These are phyloP conservation scores for Brienomyrus longianalis DNA, from an alignment of 2,113 vertebrate species.

Conservation along the genomic window DNA sequence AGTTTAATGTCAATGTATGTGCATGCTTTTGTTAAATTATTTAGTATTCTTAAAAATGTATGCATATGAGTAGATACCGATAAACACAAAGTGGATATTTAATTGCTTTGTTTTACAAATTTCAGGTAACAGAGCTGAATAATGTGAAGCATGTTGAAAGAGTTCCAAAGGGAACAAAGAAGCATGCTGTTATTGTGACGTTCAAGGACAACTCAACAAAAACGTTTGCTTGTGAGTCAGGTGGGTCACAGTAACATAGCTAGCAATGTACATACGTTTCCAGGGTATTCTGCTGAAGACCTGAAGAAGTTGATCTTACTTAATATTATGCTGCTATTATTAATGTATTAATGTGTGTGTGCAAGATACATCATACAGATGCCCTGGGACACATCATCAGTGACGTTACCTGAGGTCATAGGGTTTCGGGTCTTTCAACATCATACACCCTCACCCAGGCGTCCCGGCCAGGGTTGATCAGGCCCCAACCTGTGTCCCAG, in stretches of 20 bases:
- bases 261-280: not conserved
- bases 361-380: too few relatives aligned
- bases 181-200: slow-evolving; percentile 65
- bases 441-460: too few relatives aligned
- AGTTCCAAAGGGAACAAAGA: slow-evolving; percentile 66
- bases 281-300: not conserved
- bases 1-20: not conserved
- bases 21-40: not conserved
- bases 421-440: too few relatives aligned
- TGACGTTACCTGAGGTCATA: too few relatives aligned
- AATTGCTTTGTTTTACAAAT: not conserved
- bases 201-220: slow-evolving; percentile 70
- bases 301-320: not conserved
- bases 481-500: too few relatives aligned
- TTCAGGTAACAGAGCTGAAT: slow-evolving; percentile 73
- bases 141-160: slow-evolving; percentile 61
- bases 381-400: too few relatives aligned
- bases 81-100: not conserved
- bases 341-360: not conserved
- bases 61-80: not conserved
- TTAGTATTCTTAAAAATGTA: not conserved
- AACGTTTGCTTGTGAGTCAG: slow-evolving; percentile 76
- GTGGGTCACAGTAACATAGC: slow-evolving; percentile 44
- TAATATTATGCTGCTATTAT: not conserved
- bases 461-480: too few relatives aligned